A percentile compares a stretch with the other conserved stretches of the same genome.
Conservation (phyloP, 2,113 vertebrate genomes). For the Odontesthes bonariensis region DNA sequence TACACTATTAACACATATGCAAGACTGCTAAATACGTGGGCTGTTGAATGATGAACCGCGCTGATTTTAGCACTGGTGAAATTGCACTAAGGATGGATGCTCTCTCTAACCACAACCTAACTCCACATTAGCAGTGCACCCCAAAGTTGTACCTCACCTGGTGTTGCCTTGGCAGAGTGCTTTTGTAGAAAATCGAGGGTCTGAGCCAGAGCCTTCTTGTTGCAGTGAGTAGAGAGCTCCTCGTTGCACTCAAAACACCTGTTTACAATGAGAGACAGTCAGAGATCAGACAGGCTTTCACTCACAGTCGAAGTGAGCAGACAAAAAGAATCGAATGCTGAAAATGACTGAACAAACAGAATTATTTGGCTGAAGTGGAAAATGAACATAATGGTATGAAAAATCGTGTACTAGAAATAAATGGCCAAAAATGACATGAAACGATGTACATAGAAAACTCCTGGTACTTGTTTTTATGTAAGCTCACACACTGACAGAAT, state of each 20-base stretch:
- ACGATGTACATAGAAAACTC: not conserved
- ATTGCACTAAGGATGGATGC: not conserved
- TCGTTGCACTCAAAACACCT: constrained; percentile 98
- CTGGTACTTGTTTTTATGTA: not conserved
- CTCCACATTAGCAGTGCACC: constrained; percentile 13
- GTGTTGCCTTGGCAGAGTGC: constrained; percentile 89
- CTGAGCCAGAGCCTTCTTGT: constrained; percentile 96
- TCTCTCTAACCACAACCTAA: constrained; percentile 23
- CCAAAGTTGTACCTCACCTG: constrained; percentile 83
- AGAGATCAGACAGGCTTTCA: constrained; percentile 21
- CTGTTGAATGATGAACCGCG: not conserved
- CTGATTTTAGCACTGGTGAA: constrained; percentile 3
- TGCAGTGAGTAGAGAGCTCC: constrained; percentile 94
- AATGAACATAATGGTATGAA: not conserved
- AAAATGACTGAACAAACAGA: not conserved
- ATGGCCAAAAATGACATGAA: not conserved
- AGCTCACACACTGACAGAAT: not conserved
- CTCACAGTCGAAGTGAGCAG: not conserved
- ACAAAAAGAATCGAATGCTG: constrained; percentile 1
- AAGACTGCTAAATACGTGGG: not conserved
- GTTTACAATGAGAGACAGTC: constrained; percentile 36
- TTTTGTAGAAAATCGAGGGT: constrained; percentile 97
- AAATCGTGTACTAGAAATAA: too few relatives aligned
- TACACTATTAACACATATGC: too few relatives aligned
- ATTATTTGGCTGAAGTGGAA: constrained; percentile 4